Percentiles rank a stretch among this genome's conserved stretches.
Conservation (phyloP, 2,113 vertebrate species). For the Microcebus tavaratra region DNA sequence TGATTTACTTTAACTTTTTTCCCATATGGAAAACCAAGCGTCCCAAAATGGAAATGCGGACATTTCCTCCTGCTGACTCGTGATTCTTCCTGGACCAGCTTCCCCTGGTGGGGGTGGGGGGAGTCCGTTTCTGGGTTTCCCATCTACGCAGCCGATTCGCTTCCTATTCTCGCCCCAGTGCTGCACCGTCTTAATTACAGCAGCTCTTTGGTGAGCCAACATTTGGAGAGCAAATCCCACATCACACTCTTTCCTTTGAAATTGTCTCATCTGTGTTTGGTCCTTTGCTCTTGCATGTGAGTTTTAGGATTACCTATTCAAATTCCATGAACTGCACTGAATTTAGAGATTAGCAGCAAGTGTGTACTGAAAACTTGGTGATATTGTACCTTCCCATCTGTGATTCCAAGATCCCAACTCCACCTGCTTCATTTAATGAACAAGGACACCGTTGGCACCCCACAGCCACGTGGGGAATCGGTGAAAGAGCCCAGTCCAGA, state of each 20-base stretch:
- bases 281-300: not conserved
- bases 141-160: not conserved
- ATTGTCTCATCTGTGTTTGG: not conserved
- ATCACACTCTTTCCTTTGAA: not conserved
- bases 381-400: not conserved
- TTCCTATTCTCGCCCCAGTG: not conserved
- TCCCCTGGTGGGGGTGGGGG: too few species aligned
- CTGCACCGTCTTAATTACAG: not conserved
- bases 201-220: not conserved
- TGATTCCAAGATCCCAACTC: accelerated
- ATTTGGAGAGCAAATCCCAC: not conserved
- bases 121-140: not conserved
- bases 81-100: not conserved
- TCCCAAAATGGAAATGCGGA: not conserved
- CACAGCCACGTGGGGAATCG: accelerated
- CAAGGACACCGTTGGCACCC: not conserved
- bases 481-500: not conserved
- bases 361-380: not conserved
- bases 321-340: not conserved
- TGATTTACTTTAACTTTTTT: not conserved
- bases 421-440: not conserved
- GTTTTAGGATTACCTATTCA: not conserved
- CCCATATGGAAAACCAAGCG: not conserved
- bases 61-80: too few species aligned
- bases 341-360: not conserved